These are phyloP conservation scores for Drosophila seguyi DNA, from an alignment of 1,140 invertebrate species.

Conservation along the genomic window DNA sequence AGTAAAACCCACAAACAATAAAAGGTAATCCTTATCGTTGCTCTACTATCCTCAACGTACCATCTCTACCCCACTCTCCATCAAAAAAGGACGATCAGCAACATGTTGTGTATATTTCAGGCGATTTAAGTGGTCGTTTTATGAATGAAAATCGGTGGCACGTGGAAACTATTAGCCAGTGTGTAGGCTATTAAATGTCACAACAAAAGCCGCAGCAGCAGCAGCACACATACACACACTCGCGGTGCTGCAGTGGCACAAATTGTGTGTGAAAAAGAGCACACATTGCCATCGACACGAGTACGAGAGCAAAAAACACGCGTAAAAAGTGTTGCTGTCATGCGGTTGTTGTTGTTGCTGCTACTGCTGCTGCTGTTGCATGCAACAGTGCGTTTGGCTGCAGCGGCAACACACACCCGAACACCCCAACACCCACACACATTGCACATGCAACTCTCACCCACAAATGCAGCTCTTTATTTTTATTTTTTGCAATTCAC, in stretches of 20 bases:
- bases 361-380: conserved; percentile 54
- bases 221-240: conserved; percentile 14
- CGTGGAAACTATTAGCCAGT: conserved; percentile 79
- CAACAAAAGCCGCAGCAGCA: conserved; percentile 61
- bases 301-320: conserved; percentile 59
- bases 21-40: background rate
- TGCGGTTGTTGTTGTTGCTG: conserved; percentile 51
- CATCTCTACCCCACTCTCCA: no score
- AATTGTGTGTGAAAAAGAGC: conserved; percentile 79
- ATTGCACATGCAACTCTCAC: conserved; percentile 41
- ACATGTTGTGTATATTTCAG: conserved; percentile 39
- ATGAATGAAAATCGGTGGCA: conserved; percentile 75
- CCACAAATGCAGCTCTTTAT: conserved; percentile 56
- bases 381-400: conserved; percentile 73
- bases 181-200: conserved; percentile 77
- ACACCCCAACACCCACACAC: conserved; percentile 17
- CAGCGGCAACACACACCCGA: conserved; percentile 33
- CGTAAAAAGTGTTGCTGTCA: conserved; percentile 77
- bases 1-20: background rate
- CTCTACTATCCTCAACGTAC: background rate
- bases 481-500: conserved; percentile 68
- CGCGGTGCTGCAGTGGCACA: conserved; percentile 57
- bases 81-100: conserved; percentile 33
- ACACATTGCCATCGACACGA: conserved; percentile 37
- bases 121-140: conserved; percentile 60